Evolutionary conservation across 2,888 invertebrate species (phyloP).

Genomic region (Girardia tigrina): DNA sequence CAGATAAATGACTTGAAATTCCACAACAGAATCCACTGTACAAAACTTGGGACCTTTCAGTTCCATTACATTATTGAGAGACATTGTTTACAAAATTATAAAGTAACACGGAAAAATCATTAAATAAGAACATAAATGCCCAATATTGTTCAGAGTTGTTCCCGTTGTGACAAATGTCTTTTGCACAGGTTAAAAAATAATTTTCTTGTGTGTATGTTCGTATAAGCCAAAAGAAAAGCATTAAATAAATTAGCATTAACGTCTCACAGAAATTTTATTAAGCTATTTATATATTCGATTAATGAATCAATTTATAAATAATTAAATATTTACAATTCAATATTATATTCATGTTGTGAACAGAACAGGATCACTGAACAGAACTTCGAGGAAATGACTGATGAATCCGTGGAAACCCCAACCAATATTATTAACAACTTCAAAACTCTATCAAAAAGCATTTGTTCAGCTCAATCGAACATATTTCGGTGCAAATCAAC

Average conservation of each 20-base stretch:
- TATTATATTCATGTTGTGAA: too few relatives aligned
- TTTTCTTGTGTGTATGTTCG: background rate
- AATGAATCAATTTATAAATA: too few relatives aligned
- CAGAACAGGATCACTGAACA: too few relatives aligned
- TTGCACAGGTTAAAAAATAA: background rate
- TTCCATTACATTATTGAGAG: background rate
- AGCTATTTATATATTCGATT: too few relatives aligned
- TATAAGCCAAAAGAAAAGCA: background rate
- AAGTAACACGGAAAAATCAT: background rate
- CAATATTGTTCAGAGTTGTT: background rate
- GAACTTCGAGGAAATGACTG: background rate
- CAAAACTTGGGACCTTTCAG: background rate
- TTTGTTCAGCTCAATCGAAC: background rate
- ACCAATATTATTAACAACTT: background rate
- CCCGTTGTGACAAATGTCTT: background rate
- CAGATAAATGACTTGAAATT: background rate
- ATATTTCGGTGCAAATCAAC: background rate
- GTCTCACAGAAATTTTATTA: too few relatives aligned
- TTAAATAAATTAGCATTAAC: too few relatives aligned
- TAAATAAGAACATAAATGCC: too few relatives aligned
- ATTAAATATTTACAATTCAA: too few relatives aligned
- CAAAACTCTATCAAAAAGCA: conserved; percentile 4
- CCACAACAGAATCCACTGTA: background rate
- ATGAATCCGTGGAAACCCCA: background rate
- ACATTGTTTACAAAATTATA: background rate